Conservation (phyloP, 2,797 vertebrate genomes). For the Echiichthys vipera region DNA sequence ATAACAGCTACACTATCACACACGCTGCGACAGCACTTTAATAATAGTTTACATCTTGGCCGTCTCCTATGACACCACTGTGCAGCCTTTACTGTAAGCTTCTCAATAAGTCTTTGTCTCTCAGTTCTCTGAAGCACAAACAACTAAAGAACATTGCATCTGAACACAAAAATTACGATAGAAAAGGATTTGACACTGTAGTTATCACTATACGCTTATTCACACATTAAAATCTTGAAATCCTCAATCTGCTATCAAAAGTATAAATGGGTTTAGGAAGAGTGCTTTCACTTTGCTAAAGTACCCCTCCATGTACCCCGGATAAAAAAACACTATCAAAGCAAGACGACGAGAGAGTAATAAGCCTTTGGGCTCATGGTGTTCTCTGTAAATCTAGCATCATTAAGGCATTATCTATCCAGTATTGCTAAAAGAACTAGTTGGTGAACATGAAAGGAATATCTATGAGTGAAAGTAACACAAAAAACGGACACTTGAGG, state of each 20-base stretch:
- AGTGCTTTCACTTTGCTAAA: slow-evolving; percentile 54
- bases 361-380: slow-evolving; percentile 58
- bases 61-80: slow-evolving; percentile 43
- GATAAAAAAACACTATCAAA: slow-evolving; percentile 71
- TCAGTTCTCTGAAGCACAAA: slow-evolving; percentile 68
- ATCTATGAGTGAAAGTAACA: slow-evolving; percentile 50
- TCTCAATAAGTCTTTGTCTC: slow-evolving; percentile 48
- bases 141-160: slow-evolving; percentile 67
- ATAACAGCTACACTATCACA: slow-evolving; percentile 50
- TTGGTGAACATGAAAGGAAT: slow-evolving; percentile 57
- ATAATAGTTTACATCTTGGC: slow-evolving; percentile 36
- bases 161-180: slow-evolving; percentile 70
- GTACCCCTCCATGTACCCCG: slow-evolving; percentile 47
- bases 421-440: slow-evolving; percentile 83
- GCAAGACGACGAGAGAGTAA: slow-evolving; percentile 60
- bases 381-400: slow-evolving; percentile 67
- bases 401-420: slow-evolving; percentile 84
- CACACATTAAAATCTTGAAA: slow-evolving; percentile 70
- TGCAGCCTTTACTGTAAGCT: slow-evolving; percentile 36
- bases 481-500: slow-evolving; percentile 57
- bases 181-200: slow-evolving; percentile 72
- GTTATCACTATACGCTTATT: slow-evolving; percentile 73
- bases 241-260: slow-evolving; percentile 76
- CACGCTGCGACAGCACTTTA: slow-evolving; percentile 39
- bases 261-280: slow-evolving; percentile 72